Evolutionary conservation across 2,797 vertebrate genomes (phyloP).

Genomic region (Channa striata): DNA sequence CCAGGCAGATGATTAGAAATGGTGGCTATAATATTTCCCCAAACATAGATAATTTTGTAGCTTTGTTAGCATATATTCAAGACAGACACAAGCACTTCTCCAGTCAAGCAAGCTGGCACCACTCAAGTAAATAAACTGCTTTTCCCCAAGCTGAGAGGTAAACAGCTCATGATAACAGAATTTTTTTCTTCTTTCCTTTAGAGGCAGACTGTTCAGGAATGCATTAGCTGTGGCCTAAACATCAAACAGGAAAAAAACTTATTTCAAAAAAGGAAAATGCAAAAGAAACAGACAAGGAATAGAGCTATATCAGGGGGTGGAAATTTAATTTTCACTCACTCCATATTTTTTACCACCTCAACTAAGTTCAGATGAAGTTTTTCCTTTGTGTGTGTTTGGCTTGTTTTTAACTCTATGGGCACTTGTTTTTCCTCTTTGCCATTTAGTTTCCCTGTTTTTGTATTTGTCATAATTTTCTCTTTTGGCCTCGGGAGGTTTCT

Average conservation of each 20-base stretch:
- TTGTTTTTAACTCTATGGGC: slow-evolving; percentile 39
- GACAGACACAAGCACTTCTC: slow-evolving; percentile 41
- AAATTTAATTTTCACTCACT: slow-evolving; percentile 59
- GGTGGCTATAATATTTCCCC: slow-evolving; percentile 13
- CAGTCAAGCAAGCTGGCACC: slow-evolving; percentile 56
- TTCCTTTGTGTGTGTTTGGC: slow-evolving; percentile 40
- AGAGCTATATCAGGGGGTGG: slow-evolving; percentile 38
- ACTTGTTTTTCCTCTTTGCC: slow-evolving; percentile 40
- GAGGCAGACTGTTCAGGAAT: slow-evolving; percentile 67
- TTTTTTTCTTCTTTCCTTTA: slow-evolving; percentile 33
- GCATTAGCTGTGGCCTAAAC: slow-evolving; percentile 70
- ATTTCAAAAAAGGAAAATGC: slow-evolving; percentile 54
- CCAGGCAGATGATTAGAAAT: slow-evolving; percentile 32
- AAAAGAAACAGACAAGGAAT: slow-evolving; percentile 37
- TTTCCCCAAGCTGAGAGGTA: slow-evolving; percentile 58
- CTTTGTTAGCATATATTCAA: slow-evolving; percentile 62
- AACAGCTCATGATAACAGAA: slow-evolving; percentile 64
- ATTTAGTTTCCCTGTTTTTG: slow-evolving; percentile 41
- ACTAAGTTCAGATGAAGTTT: slow-evolving; percentile 51
- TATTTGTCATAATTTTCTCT: slow-evolving; percentile 45
- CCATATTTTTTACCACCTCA: slow-evolving; percentile 18
- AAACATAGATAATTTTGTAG: slow-evolving; percentile 32
- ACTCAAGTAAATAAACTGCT: slow-evolving; percentile 60
- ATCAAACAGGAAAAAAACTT: slow-evolving; percentile 52
- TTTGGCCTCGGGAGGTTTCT: slow-evolving; percentile 47